Evolutionary conservation across 2,888 invertebrate species (phyloP), one percentile per base, ranked within the genome.

Genomic region (Drosophila maculinotata): DNA sequence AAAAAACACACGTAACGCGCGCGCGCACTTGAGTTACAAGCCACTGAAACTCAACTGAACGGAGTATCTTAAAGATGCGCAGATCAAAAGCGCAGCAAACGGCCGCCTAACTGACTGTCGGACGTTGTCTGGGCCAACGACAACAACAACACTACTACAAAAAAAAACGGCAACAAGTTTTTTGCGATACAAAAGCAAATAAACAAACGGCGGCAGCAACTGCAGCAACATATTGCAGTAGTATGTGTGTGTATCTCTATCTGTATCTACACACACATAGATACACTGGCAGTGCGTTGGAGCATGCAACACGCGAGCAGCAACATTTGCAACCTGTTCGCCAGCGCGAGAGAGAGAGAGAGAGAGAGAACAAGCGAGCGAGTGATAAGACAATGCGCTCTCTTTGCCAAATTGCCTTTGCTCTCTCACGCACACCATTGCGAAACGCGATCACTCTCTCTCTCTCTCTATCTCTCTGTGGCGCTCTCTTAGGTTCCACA

Each of bases 11-110:
- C 48, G 63, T 60, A 79, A 75, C 78, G 81, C 88, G 88, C 89
- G 87, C 90, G 89, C 89, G 87, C 86, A 82, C 81, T 88, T 89
- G 82, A 81, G 86, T 84, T 81, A 82, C 84, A 87, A 82, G 31
- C 78, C 84, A 87, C 89, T 85, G 87, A 83, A 82, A 85, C 69
- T 69, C 81, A 86, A 89, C 89, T 87, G 84, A 86, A 79, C 79
- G 75, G 71, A 79, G 77, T 75, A 69, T 76, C 79, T 88, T 64
- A 70, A 80, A 88, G 88, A 86, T 88, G 88, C 76, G 85, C 88
- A 71, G 67, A 71, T 71, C 75, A 70, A 71, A 70, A 73, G 63
- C 76, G 76, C 69, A 73, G 64, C 62, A 56, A 57, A 33, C 39
- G 52, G 30, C 23, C 41, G 45, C 39, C 49, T 26, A 33, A 20